Evolutionary conservation across 2,113 vertebrate species (phyloP), one percentile per base, ranked within the genome.

Genomic region (Haplochromis burtoni): DNA sequence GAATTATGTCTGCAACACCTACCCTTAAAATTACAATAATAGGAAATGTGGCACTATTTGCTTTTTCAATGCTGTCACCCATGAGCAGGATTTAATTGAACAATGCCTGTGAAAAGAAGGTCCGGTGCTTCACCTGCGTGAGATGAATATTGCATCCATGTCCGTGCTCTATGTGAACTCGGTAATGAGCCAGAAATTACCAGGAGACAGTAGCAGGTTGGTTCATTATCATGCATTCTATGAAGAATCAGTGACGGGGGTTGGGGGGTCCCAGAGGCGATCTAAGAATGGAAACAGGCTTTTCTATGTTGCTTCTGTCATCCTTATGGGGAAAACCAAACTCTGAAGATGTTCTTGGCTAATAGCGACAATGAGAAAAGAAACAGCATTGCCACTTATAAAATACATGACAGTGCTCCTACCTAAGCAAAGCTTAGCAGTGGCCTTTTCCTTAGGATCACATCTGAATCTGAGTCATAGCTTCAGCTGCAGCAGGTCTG

Each of bases 221-320:
- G 78, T 88, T 94, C 89, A 91, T 93, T 94, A 86, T 81, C 89
- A 91, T 93, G 92, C 93, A 92, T 83, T 38, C 86, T 84, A 85
- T 88, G 81, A 84, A 87, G 86, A 88, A 35, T 68, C 85, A 85
- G 38, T 84, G 79, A 91, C 86, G 81, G 86, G 81, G 66, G 76
- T 85, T 85, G 85, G 82, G 13, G 31, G 38, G 33, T 90, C 91
- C 86, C 85, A 40, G 57, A 80, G 88, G 87, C 83, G 26, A 79
- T 78, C 91, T 86, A 66, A 80, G 40, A 76, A 87, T 81, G 78
- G 81, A 90, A 92, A 86, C 71, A 17, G 29, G 42, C 63, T 55
- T 63, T 83, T 79, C 26, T 78, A 13, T 51, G 47, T 51, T 78
- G 73, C 45, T 78, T 33, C 29, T 88, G 80, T 83, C 82, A 85